Evolutionary conservation across 2,113 vertebrate species (phyloP).

Genomic region (Sceloporus undulatus): DNA sequence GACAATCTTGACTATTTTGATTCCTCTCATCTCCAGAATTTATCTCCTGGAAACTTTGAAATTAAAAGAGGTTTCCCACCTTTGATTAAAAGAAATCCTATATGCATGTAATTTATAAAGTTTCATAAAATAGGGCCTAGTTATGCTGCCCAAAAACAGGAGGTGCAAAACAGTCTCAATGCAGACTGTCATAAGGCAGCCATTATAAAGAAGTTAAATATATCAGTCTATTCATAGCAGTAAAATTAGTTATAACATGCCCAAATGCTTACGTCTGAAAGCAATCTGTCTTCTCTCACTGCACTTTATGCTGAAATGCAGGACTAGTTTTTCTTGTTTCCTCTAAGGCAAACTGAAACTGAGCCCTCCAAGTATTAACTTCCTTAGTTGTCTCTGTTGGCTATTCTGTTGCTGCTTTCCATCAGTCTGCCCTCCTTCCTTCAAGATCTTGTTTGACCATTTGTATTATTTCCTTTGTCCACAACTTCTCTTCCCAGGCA

Average conservation of each 20-base stretch:
- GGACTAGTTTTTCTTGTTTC: constrained; percentile 70
- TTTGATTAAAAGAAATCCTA: background rate
- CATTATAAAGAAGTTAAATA: constrained; percentile 46
- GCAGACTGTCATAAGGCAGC: constrained; percentile 34
- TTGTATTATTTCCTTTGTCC: constrained; percentile 36
- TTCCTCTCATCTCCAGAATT: too few species aligned
- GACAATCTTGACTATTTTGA: background rate
- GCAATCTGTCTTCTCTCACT: constrained; percentile 31
- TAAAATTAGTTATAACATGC: constrained; percentile 53
- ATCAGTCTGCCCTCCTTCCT: constrained; percentile 15
- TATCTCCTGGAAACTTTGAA: too few species aligned
- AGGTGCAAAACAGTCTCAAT: background rate
- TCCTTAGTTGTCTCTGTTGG: constrained; percentile 37
- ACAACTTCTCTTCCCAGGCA: constrained; percentile 1
- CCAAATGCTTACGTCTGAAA: constrained; percentile 49
- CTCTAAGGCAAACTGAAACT: constrained; percentile 56
- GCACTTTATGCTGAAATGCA: constrained; percentile 49
- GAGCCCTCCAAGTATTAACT: constrained; percentile 53
- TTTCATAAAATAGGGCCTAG: background rate
- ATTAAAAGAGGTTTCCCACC: too few species aligned
- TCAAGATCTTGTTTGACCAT: background rate
- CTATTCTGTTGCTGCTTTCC: constrained; percentile 1
- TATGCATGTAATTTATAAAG: background rate
- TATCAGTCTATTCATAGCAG: constrained; percentile 52
- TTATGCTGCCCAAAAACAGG: background rate